Evolutionary conservation across 2,113 vertebrate genomes (phyloP), one percentile per base, ranked within the genome.

Genomic region (Leucoraja erinaceus): DNA sequence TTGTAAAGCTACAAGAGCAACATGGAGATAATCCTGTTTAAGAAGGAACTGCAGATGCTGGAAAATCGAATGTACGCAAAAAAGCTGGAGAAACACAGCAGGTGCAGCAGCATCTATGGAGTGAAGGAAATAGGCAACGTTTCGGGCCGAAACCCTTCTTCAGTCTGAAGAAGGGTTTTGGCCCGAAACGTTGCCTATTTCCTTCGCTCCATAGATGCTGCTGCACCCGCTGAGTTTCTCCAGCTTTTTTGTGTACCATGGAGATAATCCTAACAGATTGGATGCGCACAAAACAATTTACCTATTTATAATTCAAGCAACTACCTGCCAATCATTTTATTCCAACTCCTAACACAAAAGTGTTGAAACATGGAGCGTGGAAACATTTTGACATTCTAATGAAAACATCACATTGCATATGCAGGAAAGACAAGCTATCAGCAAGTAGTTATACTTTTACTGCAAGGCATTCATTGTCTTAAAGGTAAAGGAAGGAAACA

Each of bases 351-450:
- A 66, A 72, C 68, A 91, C 68, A 11, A 54, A 20, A 38, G 22
- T 68, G 33, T 38, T 28, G 22, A 91, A 91, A 91, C 90, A 91
- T 74, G 20, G 68, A 91, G 90, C 33, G n/a, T 72, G 20, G 38
- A 91, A 91, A 91, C 66, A 72, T 72, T 47, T 70, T 72, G 66
- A 91, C 90, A 91, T 54, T 72, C 47, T 22, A 91, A 18, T 91
- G 90, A 70, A 91, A 72, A 47, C 68, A 74, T 28, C 68, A 12
- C 7, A 54, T 47, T 72, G 10, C 33, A 25, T 88, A 31, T 47
- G 90, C 31, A 28, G 90, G 68, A 25, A 54, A 54, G 90, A 54
- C 66, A 70, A 72, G 38, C 90, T 72, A 74, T 28, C 33, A 91
- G 68, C 22, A 72, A 38, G 11, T 5, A 10, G 20, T 3, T 0